A percentile compares a stretch with the other conserved stretches of the same genome.
phyloP scores from a whole-genome alignment of 2,797 vertebrate species.

The Epinephelus awoara region DNA sequence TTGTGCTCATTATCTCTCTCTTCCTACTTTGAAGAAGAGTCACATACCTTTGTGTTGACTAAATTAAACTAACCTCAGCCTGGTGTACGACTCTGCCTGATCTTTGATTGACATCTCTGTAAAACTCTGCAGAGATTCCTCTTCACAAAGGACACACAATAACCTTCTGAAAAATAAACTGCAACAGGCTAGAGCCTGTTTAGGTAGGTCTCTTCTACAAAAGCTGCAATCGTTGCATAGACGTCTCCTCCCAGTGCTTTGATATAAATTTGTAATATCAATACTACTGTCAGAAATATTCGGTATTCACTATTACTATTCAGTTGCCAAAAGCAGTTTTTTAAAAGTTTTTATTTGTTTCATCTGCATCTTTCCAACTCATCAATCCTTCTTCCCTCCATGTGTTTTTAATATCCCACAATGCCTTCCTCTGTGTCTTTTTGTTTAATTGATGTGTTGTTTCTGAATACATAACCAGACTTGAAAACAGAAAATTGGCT shows the following conservation, averaged over 20 bases:
- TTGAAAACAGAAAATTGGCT: conserved; percentile 42
- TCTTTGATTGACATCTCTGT: conserved; percentile 65
- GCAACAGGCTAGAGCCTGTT: conserved; percentile 20
- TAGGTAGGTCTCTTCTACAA: conserved; percentile 25
- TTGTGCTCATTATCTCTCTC: conserved; percentile 43
- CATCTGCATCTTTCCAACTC: conserved; percentile 36
- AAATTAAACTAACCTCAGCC: conserved; percentile 55
- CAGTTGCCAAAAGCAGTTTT: conserved; percentile 44
- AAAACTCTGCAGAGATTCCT: conserved; percentile 43
- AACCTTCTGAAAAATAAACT: conserved; percentile 42
- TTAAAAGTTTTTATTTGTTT: conserved; percentile 30
- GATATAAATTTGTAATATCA: conserved; percentile 53
- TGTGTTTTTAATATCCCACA: conserved; percentile 47
- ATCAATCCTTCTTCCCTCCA: conserved; percentile 21
- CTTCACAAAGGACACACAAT: conserved; percentile 49
- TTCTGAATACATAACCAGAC: conserved; percentile 51
- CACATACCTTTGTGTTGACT: conserved; percentile 50
- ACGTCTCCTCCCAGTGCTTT: conserved; percentile 42
- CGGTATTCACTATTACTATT: conserved; percentile 45
- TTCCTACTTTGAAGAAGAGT: conserved; percentile 57
- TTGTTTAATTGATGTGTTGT: conserved; percentile 49
- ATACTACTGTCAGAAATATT: conserved; percentile 49
- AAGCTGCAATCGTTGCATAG: conserved; percentile 44
- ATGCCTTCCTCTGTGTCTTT: conserved; percentile 40
- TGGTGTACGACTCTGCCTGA: conserved; percentile 37